Conservation (phyloP, 1,140 invertebrate species). For the Formica selysi region DNA sequence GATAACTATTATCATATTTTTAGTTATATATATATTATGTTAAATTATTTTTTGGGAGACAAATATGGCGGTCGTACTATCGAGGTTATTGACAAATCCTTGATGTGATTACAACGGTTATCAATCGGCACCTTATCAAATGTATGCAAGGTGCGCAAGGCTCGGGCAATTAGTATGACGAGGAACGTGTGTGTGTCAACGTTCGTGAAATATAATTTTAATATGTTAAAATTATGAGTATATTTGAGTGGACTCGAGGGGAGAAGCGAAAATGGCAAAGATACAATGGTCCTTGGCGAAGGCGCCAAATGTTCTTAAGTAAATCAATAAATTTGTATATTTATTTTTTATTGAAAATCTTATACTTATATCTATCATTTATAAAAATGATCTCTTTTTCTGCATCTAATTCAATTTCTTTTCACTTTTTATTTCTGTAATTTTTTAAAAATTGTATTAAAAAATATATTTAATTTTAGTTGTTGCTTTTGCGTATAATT, state of each 20-base stretch:
- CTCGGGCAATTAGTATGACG: not conserved
- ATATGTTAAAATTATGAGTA: slow-evolving; percentile 7
- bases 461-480: not conserved
- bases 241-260: not conserved
- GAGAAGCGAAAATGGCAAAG: slow-evolving; percentile 72
- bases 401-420: not conserved
- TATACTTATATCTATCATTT: not conserved
- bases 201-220: not conserved
- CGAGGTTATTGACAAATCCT: slow-evolving; percentile 26
- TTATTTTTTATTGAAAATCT: too few species aligned
- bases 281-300: slow-evolving; percentile 77
- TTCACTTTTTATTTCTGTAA: not conserved
- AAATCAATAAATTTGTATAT: slow-evolving; percentile 46
- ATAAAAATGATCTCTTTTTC: not conserved
- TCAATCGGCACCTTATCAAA: not conserved
- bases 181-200: not conserved
- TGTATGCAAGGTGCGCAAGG: not conserved
- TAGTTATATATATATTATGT: not conserved
- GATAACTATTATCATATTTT: not conserved
- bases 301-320: slow-evolving; percentile 72
- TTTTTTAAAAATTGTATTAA: not conserved
- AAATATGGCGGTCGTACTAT: slow-evolving; percentile 27
- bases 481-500: not conserved
- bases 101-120: not conserved
- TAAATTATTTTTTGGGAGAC: not conserved